Conservation (phyloP, 35 echinoderm and acorn worm species). For the Acanthaster planci region DNA sequence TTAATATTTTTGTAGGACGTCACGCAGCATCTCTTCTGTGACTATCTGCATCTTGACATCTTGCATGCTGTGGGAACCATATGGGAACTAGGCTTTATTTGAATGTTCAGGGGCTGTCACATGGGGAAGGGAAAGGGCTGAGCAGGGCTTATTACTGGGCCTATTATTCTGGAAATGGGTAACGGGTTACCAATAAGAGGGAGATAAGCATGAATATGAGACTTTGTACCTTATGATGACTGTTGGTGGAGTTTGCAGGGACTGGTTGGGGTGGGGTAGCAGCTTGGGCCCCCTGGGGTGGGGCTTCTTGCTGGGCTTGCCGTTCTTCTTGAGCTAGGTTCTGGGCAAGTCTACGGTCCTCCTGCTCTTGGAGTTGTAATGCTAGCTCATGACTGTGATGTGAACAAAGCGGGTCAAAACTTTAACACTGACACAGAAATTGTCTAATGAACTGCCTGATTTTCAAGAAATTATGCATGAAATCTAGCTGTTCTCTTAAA, state of each 20-base stretch:
- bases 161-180: too few relatives aligned
- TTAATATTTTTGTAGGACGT: too few relatives aligned
- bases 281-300: conserved; percentile 11
- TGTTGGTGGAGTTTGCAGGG: background rate
- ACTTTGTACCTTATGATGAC: conserved; percentile 7
- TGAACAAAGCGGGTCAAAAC: background rate
- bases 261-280: conserved; percentile 20
- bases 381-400: conserved; percentile 82
- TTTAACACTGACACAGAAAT: background rate
- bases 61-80: too few relatives aligned
- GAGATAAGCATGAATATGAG: background rate
- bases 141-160: too few relatives aligned
- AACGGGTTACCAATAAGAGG: too few relatives aligned
- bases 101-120: too few relatives aligned
- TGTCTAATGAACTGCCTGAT: background rate
- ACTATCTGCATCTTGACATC: too few relatives aligned
- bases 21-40: too few relatives aligned
- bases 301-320: conserved; percentile 37
- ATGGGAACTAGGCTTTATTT: too few relatives aligned
- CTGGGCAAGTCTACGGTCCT: conserved; percentile 74
- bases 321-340: conserved; percentile 66
- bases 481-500: background rate
- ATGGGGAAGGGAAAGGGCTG: too few relatives aligned
- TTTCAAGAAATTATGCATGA: background rate
- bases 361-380: conserved; percentile 85